Conservation (phyloP, 2,888 invertebrate genomes). For the Alsophila aescularia region DNA sequence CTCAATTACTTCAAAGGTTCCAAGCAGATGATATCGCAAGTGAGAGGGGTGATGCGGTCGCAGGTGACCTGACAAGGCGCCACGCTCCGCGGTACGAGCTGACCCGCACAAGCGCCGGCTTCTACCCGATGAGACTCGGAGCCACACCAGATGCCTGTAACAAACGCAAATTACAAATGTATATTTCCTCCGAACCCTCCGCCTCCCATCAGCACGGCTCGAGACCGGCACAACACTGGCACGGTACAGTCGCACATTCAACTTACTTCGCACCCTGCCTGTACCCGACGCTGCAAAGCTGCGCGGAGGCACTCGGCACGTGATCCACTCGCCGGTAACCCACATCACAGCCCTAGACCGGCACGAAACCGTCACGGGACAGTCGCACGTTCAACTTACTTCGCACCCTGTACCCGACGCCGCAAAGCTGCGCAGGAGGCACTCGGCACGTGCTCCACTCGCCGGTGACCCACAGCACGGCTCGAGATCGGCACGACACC, state of each 20-base stretch:
- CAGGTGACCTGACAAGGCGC: conserved; percentile 66
- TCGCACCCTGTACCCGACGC: conserved; percentile 77
- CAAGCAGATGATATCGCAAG: conserved; percentile 64
- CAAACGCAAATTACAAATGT: no score
- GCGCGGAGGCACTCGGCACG: conserved; percentile 77
- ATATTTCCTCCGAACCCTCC: no score
- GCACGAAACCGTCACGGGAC: conserved; percentile 71
- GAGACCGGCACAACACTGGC: no score
- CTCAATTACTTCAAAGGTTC: conserved; percentile 67
- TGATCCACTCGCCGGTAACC: conserved; percentile 81
- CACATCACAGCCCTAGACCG: conserved; percentile 69
- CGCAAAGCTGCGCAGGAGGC: conserved; percentile 75
- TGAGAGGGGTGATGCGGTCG: conserved; percentile 49
- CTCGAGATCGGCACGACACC: conserved; percentile 63
- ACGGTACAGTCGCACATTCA: no score
- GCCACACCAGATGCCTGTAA: conserved; percentile 79
- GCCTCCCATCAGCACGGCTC: no score
- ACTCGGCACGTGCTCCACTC: conserved; percentile 82
- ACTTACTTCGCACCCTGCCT: conserved; percentile 79
- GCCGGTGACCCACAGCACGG: conserved; percentile 76
- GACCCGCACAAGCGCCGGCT: conserved; percentile 72
- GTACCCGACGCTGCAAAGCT: conserved; percentile 78
- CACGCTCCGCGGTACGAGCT: conserved; percentile 67
- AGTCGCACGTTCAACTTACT: conserved; percentile 76
- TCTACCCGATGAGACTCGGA: conserved; percentile 72